Conservation (phyloP, 1,140 invertebrate genomes). For the Idris sp. region DNA sequence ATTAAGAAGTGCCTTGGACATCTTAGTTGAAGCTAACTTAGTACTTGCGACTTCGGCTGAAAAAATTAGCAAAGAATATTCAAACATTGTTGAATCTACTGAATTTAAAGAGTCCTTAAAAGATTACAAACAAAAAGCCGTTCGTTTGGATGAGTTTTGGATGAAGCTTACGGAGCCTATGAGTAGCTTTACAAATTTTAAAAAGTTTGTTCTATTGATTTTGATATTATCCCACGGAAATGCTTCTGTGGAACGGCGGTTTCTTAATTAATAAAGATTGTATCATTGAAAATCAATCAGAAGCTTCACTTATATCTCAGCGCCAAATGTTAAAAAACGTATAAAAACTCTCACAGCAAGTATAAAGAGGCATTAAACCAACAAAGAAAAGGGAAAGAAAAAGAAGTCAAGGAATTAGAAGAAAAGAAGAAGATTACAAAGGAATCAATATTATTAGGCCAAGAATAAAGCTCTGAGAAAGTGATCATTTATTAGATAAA, state of each 20-base stretch:
- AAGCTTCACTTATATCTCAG: slow-evolving; percentile 49
- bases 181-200: not conserved
- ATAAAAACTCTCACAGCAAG: slow-evolving; percentile 10
- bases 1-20: slow-evolving; percentile 7
- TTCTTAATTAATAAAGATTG: slow-evolving; percentile 59
- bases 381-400: slow-evolving; percentile 4
- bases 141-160: slow-evolving; percentile 26
- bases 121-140: slow-evolving; percentile 10
- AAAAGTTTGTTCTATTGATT: slow-evolving; percentile 20
- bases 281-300: slow-evolving; percentile 51
- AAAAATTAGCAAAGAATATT: slow-evolving; percentile 15
- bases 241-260: slow-evolving; percentile 51
- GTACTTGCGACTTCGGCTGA: slow-evolving; percentile 6
- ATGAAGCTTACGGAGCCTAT: slow-evolving; percentile 1
- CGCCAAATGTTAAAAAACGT: slow-evolving; percentile 44
- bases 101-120: slow-evolving; percentile 4
- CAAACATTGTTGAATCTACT: not conserved
- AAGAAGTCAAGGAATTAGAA: slow-evolving; percentile 6
- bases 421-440: slow-evolving; percentile 6
- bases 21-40: slow-evolving; percentile 10
- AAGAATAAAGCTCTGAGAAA: slow-evolving; percentile 2
- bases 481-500: slow-evolving; percentile 8
- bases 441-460: not conserved
- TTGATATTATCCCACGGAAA: slow-evolving; percentile 48
- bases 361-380: slow-evolving; percentile 13